These are phyloP conservation scores for Riptortus pedestris DNA, from an alignment of 1,140 invertebrate genomes.

Conservation along the genomic window DNA sequence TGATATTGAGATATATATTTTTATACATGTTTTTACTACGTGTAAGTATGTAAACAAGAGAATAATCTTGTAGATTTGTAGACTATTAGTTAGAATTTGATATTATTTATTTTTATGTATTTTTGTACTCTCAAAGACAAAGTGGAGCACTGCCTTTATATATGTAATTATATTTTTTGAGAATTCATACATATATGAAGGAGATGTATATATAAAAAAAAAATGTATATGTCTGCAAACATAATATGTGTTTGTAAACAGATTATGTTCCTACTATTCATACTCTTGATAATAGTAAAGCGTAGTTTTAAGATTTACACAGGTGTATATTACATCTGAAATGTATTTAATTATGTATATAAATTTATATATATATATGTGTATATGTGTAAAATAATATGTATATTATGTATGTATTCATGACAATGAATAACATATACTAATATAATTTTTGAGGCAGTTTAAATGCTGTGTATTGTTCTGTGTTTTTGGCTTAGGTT, in stretches of 20 bases:
- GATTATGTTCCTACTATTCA: conserved; percentile 7
- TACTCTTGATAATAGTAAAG: background rate
- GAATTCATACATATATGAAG: too few species aligned
- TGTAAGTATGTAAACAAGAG: background rate
- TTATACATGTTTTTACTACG: conserved; percentile 12
- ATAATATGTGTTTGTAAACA: background rate
- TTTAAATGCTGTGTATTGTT: too few species aligned
- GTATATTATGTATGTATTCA: background rate
- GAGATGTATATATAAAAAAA: too few species aligned
- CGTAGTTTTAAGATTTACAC: background rate
- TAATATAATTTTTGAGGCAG: background rate
- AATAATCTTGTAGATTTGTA: background rate
- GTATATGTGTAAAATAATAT: background rate
- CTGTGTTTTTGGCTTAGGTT: too few species aligned
- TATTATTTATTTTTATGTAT: background rate
- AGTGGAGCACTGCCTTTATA: background rate
- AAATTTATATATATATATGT: background rate
- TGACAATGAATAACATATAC: background rate
- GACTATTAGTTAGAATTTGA: background rate
- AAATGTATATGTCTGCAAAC: background rate
- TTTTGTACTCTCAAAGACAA: background rate
- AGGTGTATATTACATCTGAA: conserved; percentile 6
- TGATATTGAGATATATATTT: conserved; percentile 7
- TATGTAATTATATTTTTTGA: background rate
- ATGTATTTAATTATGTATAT: background rate